phyloP scores from a whole-genome alignment of 2,888 invertebrate species.

The Erebia epiphron region DNA sequence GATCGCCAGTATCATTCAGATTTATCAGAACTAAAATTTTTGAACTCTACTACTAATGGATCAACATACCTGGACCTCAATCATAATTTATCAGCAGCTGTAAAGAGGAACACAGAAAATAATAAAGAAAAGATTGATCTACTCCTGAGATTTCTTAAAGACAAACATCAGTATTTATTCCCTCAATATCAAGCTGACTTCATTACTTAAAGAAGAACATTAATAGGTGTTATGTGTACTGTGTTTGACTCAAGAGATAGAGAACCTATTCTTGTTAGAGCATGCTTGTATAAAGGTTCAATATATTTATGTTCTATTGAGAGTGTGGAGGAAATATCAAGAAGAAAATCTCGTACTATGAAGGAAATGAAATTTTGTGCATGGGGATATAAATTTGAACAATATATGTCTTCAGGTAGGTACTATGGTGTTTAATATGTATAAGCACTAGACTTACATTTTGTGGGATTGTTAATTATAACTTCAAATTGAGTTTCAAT shows the following conservation, averaged over 20 bases:
- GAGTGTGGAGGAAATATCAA: constrained; percentile 39
- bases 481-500: no score
- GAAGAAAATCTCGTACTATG: constrained; percentile 35
- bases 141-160: constrained; percentile 46
- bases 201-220: constrained; percentile 50
- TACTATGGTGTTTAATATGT: background rate
- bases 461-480: no score
- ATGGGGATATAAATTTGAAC: constrained; percentile 45
- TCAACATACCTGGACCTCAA: constrained; percentile 45
- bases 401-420: constrained; percentile 50
- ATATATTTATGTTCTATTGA: constrained; percentile 51
- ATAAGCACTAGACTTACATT: no score
- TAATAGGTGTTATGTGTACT: constrained; percentile 50
- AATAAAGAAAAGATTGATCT: constrained; percentile 50
- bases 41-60: constrained; percentile 43
- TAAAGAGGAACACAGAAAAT: constrained; percentile 50
- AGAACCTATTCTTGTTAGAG: constrained; percentile 44
- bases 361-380: constrained; percentile 42
- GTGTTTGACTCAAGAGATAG: constrained; percentile 34
- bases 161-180: constrained; percentile 40
- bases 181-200: constrained; percentile 38
- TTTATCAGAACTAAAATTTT: constrained; percentile 50
- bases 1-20: constrained; percentile 46
- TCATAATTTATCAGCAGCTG: constrained; percentile 47
- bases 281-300: constrained; percentile 47